Evolutionary conservation across 1,140 invertebrate species (phyloP).

Genomic region (Macrobrachium rosenbergii): DNA sequence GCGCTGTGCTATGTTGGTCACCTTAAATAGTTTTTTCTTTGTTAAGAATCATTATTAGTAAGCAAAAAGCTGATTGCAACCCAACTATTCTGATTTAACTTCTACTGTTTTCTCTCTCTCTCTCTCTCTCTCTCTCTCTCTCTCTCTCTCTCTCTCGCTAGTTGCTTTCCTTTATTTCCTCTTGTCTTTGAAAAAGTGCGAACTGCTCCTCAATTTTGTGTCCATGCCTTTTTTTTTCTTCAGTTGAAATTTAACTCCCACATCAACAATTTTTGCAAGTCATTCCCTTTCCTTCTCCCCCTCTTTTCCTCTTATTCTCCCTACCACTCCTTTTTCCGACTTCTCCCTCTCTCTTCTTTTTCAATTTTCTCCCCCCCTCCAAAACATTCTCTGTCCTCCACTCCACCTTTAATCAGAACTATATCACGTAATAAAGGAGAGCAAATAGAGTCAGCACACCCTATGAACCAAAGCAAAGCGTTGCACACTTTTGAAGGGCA

Average conservation of each 20-base stretch:
- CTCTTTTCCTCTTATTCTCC: neutral
- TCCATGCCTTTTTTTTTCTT: neutral
- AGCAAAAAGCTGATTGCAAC: no score
- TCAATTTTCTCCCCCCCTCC: neutral
- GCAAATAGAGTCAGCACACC: no score
- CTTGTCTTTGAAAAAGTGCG: neutral
- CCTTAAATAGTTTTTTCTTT: no score
- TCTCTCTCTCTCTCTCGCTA: neutral
- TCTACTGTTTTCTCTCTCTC: neutral
- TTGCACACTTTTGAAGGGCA: no score
- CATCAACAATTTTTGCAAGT: neutral
- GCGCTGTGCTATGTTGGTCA: no score
- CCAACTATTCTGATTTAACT: no score
- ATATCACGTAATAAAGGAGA: no score
- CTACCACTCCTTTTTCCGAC: constrained; percentile 26
- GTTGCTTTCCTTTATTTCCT: neutral
- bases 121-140: constrained; percentile 13
- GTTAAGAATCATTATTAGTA: no score
- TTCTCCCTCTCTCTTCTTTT: constrained; percentile 20
- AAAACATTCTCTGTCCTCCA: neutral
- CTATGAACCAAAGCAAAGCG: no score
- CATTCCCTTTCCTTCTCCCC: neutral
- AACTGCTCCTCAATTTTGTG: neutral
- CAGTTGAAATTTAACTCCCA: neutral
- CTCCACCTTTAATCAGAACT: no score